Evolutionary conservation across 2,113 vertebrate species (phyloP), one percentile per base, ranked within the genome.

Genomic region (Calyptommatus sinebrachiatus): DNA sequence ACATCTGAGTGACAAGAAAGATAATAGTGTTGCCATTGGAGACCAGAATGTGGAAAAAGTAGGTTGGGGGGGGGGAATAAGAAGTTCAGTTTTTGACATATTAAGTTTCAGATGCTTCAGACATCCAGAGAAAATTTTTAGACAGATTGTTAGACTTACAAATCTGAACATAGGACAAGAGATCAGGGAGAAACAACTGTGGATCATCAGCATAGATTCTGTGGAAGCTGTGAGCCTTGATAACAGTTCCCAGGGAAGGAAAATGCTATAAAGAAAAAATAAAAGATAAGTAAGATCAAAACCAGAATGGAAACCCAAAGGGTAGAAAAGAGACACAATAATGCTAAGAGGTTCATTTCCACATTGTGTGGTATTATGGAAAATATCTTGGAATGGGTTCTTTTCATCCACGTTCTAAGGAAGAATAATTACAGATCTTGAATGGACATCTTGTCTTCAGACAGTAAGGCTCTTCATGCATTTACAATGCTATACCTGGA

Each of bases 141-240:
- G 79, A 74, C 79, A 75, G 79, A 75, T 63, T 31, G 35, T 75
- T 81, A 74, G 72, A 81, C 65, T 69, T 74, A 81, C 79, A 81
- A 81, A 75, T 81, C 72, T 62, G 79, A 69, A 75, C 79, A 24
- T 65, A 62, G n/a, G 79, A 75, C 72, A 67, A 75, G 65, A 81
- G 79, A 69, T 69, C 72, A 75, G 73, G 65, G 72, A 61, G 75
- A 75, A 48, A 69, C 50, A 75, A 61, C 72, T 62, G 65, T 69
- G 21, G 65, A 61, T 48, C 65, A 68, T 74, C 63, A 69, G 71
- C 50, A 48, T 45, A 29, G 50, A 75, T 61, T 61, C 73, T 74
- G 31, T 45, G 53, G 72, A 75, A 81, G 35, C 72, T 24, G 21
- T 68, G 35, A 81, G 50, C n/a, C 72, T 81, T 75, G 63, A 60